Evolutionary conservation across 1,140 invertebrate genomes (phyloP), one percentile per base, ranked within the genome.

Genomic region (Drosophila tristis): DNA sequence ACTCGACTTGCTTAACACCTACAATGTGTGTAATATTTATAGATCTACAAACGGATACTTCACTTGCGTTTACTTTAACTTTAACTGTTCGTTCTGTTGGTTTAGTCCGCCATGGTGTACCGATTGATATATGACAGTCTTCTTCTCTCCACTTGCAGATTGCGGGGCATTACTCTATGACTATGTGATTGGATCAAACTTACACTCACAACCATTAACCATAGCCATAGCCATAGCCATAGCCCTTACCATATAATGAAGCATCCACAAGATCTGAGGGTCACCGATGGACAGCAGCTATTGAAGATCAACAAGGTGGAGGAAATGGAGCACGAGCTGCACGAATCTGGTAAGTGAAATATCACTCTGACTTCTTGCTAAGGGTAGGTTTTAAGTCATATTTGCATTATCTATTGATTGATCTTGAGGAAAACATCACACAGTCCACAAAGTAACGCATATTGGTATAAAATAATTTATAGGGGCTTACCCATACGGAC

Each of bases 281-380:
- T 68, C 15, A 25, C 49, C 47, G 59, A 87, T 54, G 82, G 65
- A 54, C 82, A 87, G 47, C 78, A 87, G 74, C 82, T 82, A 47
- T 73, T 86, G 82, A 80, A 86, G 56, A 74, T 86, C 31, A 82
- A 78, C 6, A 86, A 86, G 77, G 82, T 86, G 60, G 82, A 86
- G 57, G 68, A 85, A 71, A 81, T 85, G 82, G 81, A 85, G 48
- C 81, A 78, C 57, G 82, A 86, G 44, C 5, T 87, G 13, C 80
- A 50, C n/a, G 84, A 87, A 20, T 51, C 60, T 35, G 82, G 82
- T 86, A 45, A 73, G 82, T 63, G 3, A 7, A 6, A 5, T 16
- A n/a, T 2, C 9, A 20, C 16, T 43, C 20, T 50, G 23, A 20
- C 26, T 26, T 26, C 26, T 6, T 6, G 6, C 26, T 6, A 26